Evolutionary conservation across 2,888 invertebrate species (phyloP), one percentile per base, ranked within the genome.

Genomic region (Pharmacophagus antenor): DNA sequence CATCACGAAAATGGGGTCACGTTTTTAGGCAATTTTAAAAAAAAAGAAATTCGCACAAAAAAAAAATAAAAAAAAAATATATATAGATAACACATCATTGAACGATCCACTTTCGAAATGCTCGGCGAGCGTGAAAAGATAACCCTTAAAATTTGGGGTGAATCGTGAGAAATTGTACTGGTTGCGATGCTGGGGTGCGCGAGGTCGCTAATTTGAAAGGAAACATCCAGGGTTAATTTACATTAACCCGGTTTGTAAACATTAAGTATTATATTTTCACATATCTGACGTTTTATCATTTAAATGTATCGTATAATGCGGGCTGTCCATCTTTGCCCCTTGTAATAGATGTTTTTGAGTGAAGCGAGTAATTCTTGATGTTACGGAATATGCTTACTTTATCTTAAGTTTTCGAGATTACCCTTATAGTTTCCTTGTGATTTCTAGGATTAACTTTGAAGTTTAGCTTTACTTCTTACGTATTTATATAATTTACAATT

Each of bases 111-210:
- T 81, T 80, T 80, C 80, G 37, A 77, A 70, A 77, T 74, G 73
- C 66, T 77, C 79, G 71, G 68, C 65, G 69, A 62, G 76, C 76
- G 76, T 74, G 72, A 75, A 81, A 67, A 81, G 84, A 88, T 85
- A 86, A 86, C 84, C 84, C 84, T 72, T n/a, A 84, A 84, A 85
- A 82, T 80, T 86, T 17, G 82, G 88, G 88, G 87, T 84, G 86
- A 81, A 79, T 78, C 84, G 85, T 85, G 87, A 79, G 83, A 86
- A 87, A 76, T 71, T 67, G 68, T 65, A 63, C 67, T 65, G 70
- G 68, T 68, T 75, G 65, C 62, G 53, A 63, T 58, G 51, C 17
- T 74, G 69, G 83, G 82, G 80, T 73, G 69, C 56, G 64, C 54
- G 67, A 74, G 74, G 69, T 77, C 75, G 78, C 79, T 67, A 75